phyloP scores from a whole-genome alignment of 2,113 vertebrate genomes.

The Anolis carolinensis region DNA sequence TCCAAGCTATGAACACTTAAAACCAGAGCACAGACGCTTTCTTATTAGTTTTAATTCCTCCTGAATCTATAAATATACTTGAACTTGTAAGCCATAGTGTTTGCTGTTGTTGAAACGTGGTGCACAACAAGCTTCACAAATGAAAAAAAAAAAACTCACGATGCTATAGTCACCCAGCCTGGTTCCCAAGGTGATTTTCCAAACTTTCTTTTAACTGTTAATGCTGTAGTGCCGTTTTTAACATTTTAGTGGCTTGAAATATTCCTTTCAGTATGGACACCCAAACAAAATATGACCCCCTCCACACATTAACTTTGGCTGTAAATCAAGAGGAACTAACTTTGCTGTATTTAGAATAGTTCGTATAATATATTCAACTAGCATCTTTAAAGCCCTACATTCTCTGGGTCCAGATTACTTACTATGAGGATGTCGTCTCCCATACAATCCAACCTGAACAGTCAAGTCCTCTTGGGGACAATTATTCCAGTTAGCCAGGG shows the following conservation, averaged over 20 bases:
- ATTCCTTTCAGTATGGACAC: conserved; percentile 44
- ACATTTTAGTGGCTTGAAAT: conserved; percentile 55
- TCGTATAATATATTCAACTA: not conserved
- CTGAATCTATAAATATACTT: conserved; percentile 38
- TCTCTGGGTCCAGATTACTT: too few relatives aligned
- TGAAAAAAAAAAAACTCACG: not conserved
- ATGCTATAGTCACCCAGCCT: conserved; percentile 3
- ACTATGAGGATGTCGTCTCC: too few relatives aligned
- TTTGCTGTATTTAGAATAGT: not conserved
- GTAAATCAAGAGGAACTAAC: conserved; percentile 26
- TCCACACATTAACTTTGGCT: not conserved
- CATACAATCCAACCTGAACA: too few relatives aligned
- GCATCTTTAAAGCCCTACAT: too few relatives aligned
- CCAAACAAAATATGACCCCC: conserved; percentile 11
- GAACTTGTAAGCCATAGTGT: not conserved
- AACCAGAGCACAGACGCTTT: conserved; percentile 60
- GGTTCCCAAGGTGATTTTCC: conserved; percentile 2
- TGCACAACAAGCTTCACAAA: not conserved
- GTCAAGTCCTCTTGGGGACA: too few relatives aligned
- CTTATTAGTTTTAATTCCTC: conserved; percentile 58
- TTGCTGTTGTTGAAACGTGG: not conserved
- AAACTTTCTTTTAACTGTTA: conserved; percentile 46
- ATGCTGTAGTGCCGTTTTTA: conserved; percentile 39
- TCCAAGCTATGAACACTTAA: conserved; percentile 57
- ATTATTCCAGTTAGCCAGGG: too few relatives aligned